Base-by-base conservation (phyloP, 2,797 vertebrate genomes). In the Brachyalestes nurse region DNA sequence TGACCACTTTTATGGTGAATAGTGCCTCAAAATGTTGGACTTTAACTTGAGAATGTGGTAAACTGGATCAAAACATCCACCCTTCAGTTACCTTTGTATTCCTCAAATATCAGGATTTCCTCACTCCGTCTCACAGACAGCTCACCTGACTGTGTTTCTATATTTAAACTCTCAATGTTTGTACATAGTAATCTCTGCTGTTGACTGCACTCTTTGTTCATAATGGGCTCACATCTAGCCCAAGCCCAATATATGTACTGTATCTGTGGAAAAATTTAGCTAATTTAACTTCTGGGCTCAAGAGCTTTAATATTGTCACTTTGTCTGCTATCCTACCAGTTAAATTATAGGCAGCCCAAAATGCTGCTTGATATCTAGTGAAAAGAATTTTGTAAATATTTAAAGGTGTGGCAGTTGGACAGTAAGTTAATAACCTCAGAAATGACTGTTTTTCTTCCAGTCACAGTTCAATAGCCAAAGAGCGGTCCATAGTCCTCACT, bases 1-100 rank as follows among this genome's bases (percentile, higher is more conserved):
- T 45, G 77, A 93, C 0, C 83, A 92, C 77, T 83, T 95, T 72
- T 95, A 95, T 34, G 69, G 65, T 1, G 91, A 73, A 82, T 86
- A 76, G 81, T 3, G 12, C n/a, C 55, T 65, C 17, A 21, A 21
- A 7, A 17, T 7, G 51, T 49, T 64, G 64, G 17, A 42, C 38
- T 42, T 66, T 40, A 38, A 65, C 34, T 58, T 21, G 2, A 74
- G 47, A 19, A 23, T 72, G 19, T 49, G 47, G 38, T 57, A 19
- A 65, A 70, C 66, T n/a, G 57, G 49, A 25, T 17, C 23, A 73
- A 71, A 61, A 23, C 72, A 74, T 16, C 19, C n/a, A 12, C 16
- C 58, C 17, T 40, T 2, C n/a, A 55, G 40, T 55, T 61, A 1
- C 21, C 13, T 51, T 69, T 28, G 2, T 7, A 12, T 70, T 73